Conservation (phyloP, 2,888 invertebrate genomes). For the Deroplatys truncata region DNA sequence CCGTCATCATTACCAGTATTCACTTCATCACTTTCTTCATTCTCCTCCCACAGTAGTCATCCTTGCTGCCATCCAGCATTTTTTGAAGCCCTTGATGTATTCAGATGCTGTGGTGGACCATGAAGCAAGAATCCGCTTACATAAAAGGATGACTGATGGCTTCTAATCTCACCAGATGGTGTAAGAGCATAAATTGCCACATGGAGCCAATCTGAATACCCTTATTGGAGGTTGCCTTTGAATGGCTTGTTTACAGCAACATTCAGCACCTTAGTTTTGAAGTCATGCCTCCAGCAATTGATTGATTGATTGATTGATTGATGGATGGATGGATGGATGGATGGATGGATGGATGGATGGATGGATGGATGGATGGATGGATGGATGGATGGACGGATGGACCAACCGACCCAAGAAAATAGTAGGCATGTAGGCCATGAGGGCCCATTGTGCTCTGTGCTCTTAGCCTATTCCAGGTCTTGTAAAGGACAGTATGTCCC, state of each 20-base stretch:
- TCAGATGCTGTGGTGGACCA: slow-evolving; percentile 9
- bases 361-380: no score
- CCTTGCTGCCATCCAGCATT: slow-evolving; percentile 22
- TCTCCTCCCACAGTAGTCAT: neutral
- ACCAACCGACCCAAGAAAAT: no score
- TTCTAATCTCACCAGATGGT: slow-evolving; percentile 18
- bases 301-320: no score
- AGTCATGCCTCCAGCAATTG: no score
- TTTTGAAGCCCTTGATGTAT: slow-evolving; percentile 18
- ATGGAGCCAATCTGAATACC: slow-evolving; percentile 20
- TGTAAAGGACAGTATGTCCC: no score
- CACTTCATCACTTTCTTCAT: neutral
- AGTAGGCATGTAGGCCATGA: no score
- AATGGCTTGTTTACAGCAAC: slow-evolving; percentile 27
- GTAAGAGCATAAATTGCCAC: slow-evolving; percentile 19
- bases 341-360: no score
- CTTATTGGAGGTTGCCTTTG: slow-evolving; percentile 10
- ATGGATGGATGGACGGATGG: no score
- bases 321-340: no score
- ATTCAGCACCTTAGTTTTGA: slow-evolving; percentile 20
- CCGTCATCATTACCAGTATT: neutral
- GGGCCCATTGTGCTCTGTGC: no score
- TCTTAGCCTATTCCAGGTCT: no score
- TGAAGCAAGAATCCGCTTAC: slow-evolving; percentile 13
- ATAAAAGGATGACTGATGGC: slow-evolving; percentile 9